These are phyloP conservation scores for Epinephelus moara DNA, from an alignment of 2,113 vertebrate species.

Conservation along the genomic window DNA sequence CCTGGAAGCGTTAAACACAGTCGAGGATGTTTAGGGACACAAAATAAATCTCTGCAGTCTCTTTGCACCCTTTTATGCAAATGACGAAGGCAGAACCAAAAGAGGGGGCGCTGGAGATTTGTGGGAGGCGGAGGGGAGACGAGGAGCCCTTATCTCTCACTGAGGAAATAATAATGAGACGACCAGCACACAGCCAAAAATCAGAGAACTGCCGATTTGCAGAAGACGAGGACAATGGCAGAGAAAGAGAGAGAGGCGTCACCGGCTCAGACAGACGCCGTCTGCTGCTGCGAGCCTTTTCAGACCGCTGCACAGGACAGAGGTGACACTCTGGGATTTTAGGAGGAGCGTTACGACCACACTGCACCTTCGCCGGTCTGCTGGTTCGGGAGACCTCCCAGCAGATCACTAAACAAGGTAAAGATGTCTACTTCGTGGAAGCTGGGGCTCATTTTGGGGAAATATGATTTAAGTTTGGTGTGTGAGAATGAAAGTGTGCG, in stretches of 20 bases:
- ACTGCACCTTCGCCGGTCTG: constrained; percentile 10
- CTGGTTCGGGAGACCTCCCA: background rate
- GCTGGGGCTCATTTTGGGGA: background rate
- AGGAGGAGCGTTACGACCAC: background rate
- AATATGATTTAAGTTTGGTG: background rate
- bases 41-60: constrained; percentile 67
- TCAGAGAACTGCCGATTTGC: constrained; percentile 12
- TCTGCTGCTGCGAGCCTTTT: constrained; percentile 5
- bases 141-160: constrained; percentile 17
- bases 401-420: constrained; percentile 31
- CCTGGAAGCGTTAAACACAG: background rate
- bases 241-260: background rate
- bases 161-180: background rate
- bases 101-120: background rate
- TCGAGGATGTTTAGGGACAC: constrained; percentile 14
- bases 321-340: constrained; percentile 28
- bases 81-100: constrained; percentile 53
- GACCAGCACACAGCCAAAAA: constrained; percentile 19
- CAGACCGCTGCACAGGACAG: background rate
- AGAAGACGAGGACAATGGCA: constrained; percentile 11
- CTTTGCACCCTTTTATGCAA: constrained; percentile 71
- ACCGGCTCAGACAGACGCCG: background rate
- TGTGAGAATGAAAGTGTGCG: no score
- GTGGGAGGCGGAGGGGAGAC: background rate
- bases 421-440: background rate